Evolutionary conservation across 2,797 vertebrate genomes (phyloP).

Genomic region (Micromesistius poutassou): DNA sequence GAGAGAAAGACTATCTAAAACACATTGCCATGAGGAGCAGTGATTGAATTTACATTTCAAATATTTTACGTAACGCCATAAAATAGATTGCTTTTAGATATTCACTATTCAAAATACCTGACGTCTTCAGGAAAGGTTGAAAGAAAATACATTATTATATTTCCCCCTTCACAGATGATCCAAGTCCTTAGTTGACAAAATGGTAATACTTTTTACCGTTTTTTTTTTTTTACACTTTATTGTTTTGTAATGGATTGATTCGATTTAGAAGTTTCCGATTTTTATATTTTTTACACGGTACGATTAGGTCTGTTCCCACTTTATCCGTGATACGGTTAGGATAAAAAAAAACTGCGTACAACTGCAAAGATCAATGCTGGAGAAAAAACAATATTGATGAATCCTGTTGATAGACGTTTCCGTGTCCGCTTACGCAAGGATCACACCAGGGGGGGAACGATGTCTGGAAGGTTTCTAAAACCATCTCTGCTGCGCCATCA

Average conservation of each 20-base stretch:
- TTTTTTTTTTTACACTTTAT: background rate
- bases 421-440: too few relatives aligned
- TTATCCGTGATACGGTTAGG: background rate
- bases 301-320: background rate
- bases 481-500: background rate
- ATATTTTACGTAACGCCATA: background rate
- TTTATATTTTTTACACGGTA: background rate
- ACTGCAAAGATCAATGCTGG: background rate
- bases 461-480: background rate
- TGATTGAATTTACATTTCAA: constrained; percentile 14
- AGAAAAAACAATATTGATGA: background rate
- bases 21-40: constrained; percentile 25
- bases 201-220: constrained; percentile 10
- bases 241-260: background rate
- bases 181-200: constrained; percentile 42
- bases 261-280: background rate
- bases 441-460: too few relatives aligned
- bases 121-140: constrained; percentile 3
- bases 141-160: constrained; percentile 28
- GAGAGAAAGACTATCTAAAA: constrained; percentile 20
- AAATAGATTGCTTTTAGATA: constrained; percentile 2
- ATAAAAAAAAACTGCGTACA: background rate
- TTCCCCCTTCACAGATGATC: background rate
- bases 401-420: background rate
- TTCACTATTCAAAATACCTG: constrained; percentile 10